Evolutionary conservation across 92 coral and sea anemone species (phyloP), one percentile per base, ranked within the genome.

Genomic region (Desmophyllum pertusum): DNA sequence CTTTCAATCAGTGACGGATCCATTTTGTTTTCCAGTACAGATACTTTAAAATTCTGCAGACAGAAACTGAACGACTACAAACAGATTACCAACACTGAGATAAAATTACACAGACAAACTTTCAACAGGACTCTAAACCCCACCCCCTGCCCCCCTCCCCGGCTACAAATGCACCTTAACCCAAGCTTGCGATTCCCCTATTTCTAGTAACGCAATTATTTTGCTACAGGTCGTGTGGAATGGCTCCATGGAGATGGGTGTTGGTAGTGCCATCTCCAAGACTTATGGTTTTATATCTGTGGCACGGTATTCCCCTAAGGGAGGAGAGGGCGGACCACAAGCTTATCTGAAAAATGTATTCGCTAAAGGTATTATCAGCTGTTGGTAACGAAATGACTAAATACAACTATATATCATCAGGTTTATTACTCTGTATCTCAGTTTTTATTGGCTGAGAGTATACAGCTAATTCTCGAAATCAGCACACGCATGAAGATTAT

Each of bases 221-320:
- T 36, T 3, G 5, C 43, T 64, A 45, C 72, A 97, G 99, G 93
- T 97, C 51, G 96, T 92, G 46, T 97, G 99, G 99, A 90, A 91
- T 48, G 91, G 69, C 15, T 80, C 97, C 15, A 85, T 48, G 59
- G 97, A 92, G 87, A 77, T 97, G 3, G 99, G 99, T 5, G 95
- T 94, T 25, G 99, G 94, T 27, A 93, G 95, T 5, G 98, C 98
- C 3, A 74, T 92, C 51, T 86, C 94, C 52, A 85, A 92, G n/a
- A 88, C 83, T 63, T 89, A 84, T 43, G 96, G 96, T 33, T 91
- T 95, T 66, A 93, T 95, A 27, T 84, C 90, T 5, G 98, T 95
- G 61, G 97, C 97, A 7, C 94, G 98, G 42, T 95, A 95, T 89
- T 85, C 88, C 15, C 93, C 95, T 1, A 77, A 84, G 25, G 99